Percentiles rank a stretch among this genome's conserved stretches.
phyloP scores from a whole-genome alignment of 1,140 invertebrate species.

The Centruroides sculpturatus region DNA sequence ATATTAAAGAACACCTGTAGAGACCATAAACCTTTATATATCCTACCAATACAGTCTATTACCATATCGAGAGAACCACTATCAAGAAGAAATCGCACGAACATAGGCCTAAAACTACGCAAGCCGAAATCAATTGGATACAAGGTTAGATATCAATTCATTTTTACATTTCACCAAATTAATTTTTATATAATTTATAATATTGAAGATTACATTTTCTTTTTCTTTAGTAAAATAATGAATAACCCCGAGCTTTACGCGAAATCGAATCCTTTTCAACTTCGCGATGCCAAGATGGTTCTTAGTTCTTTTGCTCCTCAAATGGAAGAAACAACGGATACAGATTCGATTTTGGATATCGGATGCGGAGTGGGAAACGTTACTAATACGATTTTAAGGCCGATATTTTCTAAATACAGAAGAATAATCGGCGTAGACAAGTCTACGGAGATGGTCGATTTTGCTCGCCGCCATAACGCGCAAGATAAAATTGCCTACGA shows the following conservation, averaged over 20 bases:
- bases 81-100: too few relatives aligned
- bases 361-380: conserved; percentile 64
- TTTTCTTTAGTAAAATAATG: conserved; percentile 30
- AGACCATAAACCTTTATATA: too few relatives aligned
- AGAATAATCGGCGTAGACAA: background rate
- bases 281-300: conserved; percentile 45
- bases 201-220: too few relatives aligned
- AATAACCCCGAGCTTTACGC: conserved; percentile 45
- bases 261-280: conserved; percentile 46
- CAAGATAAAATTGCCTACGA: conserved; percentile 39
- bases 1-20: too few relatives aligned
- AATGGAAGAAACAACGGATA: conserved; percentile 30
- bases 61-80: too few relatives aligned
- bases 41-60: too few relatives aligned
- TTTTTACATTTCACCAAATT: too few relatives aligned
- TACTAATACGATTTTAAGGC: conserved; percentile 47
- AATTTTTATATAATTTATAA: too few relatives aligned
- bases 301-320: conserved; percentile 44
- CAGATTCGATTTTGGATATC: conserved; percentile 50
- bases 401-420: conserved; percentile 18
- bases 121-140: too few relatives aligned
- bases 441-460: conserved; percentile 16
- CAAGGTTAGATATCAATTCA: too few relatives aligned
- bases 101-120: too few relatives aligned
- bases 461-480: conserved; percentile 50